Evolutionary conservation across 2,888 invertebrate genomes (phyloP), one percentile per base, ranked within the genome.

Genomic region (Ametastegia equiseti): DNA sequence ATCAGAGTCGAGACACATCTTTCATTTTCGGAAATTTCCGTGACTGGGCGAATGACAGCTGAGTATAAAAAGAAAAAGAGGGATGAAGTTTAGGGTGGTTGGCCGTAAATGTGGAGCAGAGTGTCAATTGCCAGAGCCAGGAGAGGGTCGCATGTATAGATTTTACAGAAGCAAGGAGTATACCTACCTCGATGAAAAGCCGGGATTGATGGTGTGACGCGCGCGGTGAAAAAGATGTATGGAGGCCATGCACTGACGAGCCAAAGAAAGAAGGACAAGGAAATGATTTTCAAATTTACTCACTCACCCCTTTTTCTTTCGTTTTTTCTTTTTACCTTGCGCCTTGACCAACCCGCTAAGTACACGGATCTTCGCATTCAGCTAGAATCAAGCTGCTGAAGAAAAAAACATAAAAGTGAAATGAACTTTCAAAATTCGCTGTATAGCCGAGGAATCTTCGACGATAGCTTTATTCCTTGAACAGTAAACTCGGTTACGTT

Each of bases 221-320:
- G 60, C 63, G 78, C 60, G 60, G 57, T 78, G 78, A 78, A 63
- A 78, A 78, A 78, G 78, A 78, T 78, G 78, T 78, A 78, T 78
- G 78, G 27, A 63, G 60, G 27, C n/a, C n/a, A n/a, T n/a, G 33
- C 50, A 60, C 60, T 60, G 78, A 60, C 78, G 45, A 63, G 39
- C 45, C 63, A 6, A 57, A 39, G 57, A 78, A 78, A 78, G 77
- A 57, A 30, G 63, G 78, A 78, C 78, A 78, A 36, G 78, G 63
- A 78, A 78, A 78, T 78, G 78, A 78, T 78, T 78, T 78, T 78
- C 60, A 60, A 78, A 78, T 78, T 78, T 63, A 60, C 42, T 78
- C 15, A 39, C 60, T 42, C 9, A 23, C 9, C 13, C 15, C 19
- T 27, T 60, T 60, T 60, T 13, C 11, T 27, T 60, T 27, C 27